Percentiles rank a stretch among this genome's conserved stretches.
These are phyloP conservation scores for Eleutherodactylus coqui DNA, from an alignment of 2,797 vertebrate genomes.

Conservation along the genomic window DNA sequence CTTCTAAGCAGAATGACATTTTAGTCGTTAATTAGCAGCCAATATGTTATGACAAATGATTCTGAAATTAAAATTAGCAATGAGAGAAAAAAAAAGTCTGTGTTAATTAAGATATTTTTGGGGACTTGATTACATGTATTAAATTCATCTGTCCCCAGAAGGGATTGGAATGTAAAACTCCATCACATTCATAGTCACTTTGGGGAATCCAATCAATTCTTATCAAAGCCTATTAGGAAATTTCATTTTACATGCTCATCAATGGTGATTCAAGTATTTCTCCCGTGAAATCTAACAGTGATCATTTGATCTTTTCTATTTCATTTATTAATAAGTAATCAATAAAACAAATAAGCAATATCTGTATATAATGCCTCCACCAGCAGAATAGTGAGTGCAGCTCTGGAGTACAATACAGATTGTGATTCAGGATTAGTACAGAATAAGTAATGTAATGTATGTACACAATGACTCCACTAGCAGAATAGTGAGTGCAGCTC, in stretches of 20 bases:
- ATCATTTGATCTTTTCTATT: not conserved
- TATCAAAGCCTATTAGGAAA: constrained; percentile 34
- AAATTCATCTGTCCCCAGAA: constrained; percentile 26
- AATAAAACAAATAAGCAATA: too few species aligned
- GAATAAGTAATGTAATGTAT: too few species aligned
- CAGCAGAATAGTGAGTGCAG: too few species aligned
- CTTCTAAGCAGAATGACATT: not conserved
- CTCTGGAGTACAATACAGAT: too few species aligned
- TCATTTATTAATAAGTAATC: too few species aligned
- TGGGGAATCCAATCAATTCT: constrained; percentile 40
- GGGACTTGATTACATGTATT: constrained; percentile 30
- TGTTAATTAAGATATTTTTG: constrained; percentile 37
- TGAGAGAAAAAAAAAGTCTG: constrained; percentile 10
- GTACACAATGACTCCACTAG: too few species aligned
- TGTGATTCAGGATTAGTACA: too few species aligned
- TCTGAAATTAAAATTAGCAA: constrained; percentile 3
- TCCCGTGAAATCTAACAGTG: constrained; percentile 4
- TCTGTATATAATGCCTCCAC: too few species aligned
- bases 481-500: too few species aligned
- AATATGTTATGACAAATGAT: constrained; percentile 33
- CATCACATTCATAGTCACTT: constrained; percentile 30
- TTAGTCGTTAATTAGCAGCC: not conserved
- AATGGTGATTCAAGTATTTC: constrained; percentile 26
- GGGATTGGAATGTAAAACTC: not conserved
- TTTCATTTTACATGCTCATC: constrained; percentile 32